phyloP scores from a whole-genome alignment of 2,113 vertebrate species.

The Megaceryle torquata region DNA sequence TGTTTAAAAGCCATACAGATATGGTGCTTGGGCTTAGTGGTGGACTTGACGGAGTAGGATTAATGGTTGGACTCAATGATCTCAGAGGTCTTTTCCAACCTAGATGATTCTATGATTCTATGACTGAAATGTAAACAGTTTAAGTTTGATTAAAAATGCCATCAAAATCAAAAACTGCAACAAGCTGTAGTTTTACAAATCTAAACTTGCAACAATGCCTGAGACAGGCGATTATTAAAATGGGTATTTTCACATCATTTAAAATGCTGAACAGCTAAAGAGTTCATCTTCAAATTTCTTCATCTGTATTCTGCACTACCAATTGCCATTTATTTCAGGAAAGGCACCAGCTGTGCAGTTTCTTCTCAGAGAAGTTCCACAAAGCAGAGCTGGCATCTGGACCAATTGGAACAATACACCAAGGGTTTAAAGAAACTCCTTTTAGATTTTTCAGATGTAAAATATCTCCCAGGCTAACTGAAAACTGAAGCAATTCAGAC shows the following conservation, averaged over 20 bases:
- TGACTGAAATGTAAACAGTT: neutral
- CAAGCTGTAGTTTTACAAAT: neutral
- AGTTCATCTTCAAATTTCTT: neutral
- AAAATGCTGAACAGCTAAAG: neutral
- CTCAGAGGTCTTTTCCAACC: too few species aligned
- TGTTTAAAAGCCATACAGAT: too few species aligned
- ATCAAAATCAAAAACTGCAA: neutral
- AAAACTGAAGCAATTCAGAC: neutral
- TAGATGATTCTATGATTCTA: neutral
- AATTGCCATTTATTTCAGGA: slow-evolving; percentile 9
- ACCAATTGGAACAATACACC: neutral
- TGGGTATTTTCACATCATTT: neutral
- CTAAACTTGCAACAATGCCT: neutral
- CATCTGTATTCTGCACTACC: neutral
- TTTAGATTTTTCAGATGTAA: slow-evolving; percentile 4
- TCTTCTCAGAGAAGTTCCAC: neutral
- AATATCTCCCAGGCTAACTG: neutral
- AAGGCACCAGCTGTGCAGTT: slow-evolving; percentile 29
- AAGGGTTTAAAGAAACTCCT: slow-evolving; percentile 27
- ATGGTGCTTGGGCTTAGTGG: too few species aligned
- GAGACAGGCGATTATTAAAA: neutral
- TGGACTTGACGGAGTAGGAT: too few species aligned
- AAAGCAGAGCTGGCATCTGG: slow-evolving; percentile 14
- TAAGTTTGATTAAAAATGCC: neutral
- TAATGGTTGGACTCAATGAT: too few species aligned